Conservation (phyloP, 2,888 invertebrate genomes). For the Microplitis deprimator region DNA sequence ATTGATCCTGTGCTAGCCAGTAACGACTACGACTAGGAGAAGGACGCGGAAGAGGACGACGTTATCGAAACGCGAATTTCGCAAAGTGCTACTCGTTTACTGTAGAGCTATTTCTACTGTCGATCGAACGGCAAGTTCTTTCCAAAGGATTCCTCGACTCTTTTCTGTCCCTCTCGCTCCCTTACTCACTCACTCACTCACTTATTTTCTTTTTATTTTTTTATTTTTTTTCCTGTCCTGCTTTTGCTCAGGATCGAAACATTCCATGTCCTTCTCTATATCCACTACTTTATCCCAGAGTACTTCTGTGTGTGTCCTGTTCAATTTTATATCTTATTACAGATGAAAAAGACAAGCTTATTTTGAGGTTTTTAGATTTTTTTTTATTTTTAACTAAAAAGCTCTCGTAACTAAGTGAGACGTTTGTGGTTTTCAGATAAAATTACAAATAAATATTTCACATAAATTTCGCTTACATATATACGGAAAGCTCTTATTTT, state of each 20-base stretch:
- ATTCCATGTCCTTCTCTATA: slow-evolving; percentile 17
- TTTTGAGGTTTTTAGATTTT: background rate
- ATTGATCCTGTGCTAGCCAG: slow-evolving; percentile 37
- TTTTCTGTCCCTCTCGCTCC: slow-evolving; percentile 3
- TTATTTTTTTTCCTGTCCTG: background rate
- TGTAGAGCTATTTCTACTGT: slow-evolving; percentile 41
- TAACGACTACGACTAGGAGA: slow-evolving; percentile 28
- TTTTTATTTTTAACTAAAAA: background rate
- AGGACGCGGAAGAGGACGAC: slow-evolving; percentile 29
- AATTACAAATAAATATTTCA: slow-evolving; percentile 5
- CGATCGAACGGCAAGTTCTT: slow-evolving; percentile 37
- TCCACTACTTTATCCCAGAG: slow-evolving; percentile 22
- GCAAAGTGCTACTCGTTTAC: slow-evolving; percentile 46
- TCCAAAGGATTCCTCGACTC: slow-evolving; percentile 30
- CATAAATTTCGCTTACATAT: background rate
- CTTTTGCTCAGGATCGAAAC: background rate
- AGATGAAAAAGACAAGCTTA: slow-evolving; percentile 1
- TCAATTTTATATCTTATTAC: slow-evolving; percentile 1
- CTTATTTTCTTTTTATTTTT: background rate
- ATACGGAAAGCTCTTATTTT: background rate
- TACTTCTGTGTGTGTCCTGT: background rate
- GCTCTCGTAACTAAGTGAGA: background rate
- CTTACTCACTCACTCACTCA: slow-evolving; percentile 10
- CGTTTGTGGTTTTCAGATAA: background rate
- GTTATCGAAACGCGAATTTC: slow-evolving; percentile 47